Base-by-base conservation (phyloP, 1,140 invertebrate genomes). In the Hypsibius dujardini region DNA sequence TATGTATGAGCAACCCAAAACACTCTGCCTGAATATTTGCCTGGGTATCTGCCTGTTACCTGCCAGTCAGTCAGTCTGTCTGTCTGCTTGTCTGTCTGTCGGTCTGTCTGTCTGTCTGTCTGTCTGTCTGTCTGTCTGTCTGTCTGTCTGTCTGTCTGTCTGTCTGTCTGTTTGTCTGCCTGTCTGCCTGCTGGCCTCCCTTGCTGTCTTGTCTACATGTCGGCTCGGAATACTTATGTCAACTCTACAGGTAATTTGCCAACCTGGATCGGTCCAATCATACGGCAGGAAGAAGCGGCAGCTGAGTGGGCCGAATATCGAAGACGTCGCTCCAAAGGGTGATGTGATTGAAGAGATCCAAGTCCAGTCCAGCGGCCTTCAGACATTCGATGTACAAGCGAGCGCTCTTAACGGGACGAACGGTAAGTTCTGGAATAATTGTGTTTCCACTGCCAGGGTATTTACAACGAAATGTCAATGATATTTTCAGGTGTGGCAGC, bases 361-460 rank as follows among this genome's bases (percentile, higher is more conserved):
- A 46, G 92, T 94, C 56, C 86, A 89, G 74, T 94, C 90, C 7
- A 94, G 94, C 80, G 86, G 89, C 70, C 93, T 95, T 75, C 80
- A 91, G 72, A 92, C 91, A 62, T 84, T 92, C 73, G 90, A 95
- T 67, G 62, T 42, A 3, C 62, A 67, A 67, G 62, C 62, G 45
- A 12, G 45, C 12, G 62, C 62, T 12, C 62, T 67, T 42, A 42
- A 7, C 42, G 62, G 12, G 3, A 67, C 7, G 12, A 67, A 67
- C 42, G 42, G 62, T 67, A 67, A 67, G 3, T 42, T 42, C 3
- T 7, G 45, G 45, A 67, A 14, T 67, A 67, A 67, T 67, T 67
- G 12, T 67, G 7, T 67, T 67, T 7, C 62, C n/a, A 56, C 7
- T 56, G 50, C n/a, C 7, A 7, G 50, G 7, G n/a, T n/a, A 56